Percentiles rank a stretch among this genome's conserved stretches.
Evolutionary conservation across 2,888 invertebrate genomes (phyloP).

Genomic region (Dryomyza anilis): DNA sequence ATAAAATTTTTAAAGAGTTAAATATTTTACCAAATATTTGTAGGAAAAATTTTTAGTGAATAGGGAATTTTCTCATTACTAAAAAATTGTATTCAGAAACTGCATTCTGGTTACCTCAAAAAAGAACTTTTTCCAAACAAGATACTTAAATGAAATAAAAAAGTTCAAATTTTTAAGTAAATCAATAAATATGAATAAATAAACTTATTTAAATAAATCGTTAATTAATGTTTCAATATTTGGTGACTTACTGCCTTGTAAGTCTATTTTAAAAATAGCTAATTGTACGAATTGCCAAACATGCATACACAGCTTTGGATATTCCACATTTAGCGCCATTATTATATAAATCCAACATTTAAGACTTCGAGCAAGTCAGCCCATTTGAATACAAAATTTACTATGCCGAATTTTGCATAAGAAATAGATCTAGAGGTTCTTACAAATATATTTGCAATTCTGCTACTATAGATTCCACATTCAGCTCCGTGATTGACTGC

Average conservation of each 20-base stretch:
- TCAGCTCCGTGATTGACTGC: slow-evolving; percentile 13
- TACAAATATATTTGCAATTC: slow-evolving; percentile 31
- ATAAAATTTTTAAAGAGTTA: too few species aligned
- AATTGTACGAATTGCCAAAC: slow-evolving; percentile 32
- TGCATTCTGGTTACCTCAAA: too few species aligned
- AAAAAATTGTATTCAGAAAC: too few species aligned
- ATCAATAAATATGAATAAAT: too few species aligned
- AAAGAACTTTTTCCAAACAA: too few species aligned
- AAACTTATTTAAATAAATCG: slow-evolving; percentile 22
- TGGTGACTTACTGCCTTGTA: slow-evolving; percentile 8
- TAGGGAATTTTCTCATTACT: too few species aligned
- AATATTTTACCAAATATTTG: too few species aligned
- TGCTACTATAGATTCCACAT: slow-evolving; percentile 7
- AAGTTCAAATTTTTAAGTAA: too few species aligned
- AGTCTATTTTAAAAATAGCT: slow-evolving; percentile 29
- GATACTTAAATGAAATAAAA: too few species aligned
- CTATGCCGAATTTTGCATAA: slow-evolving; percentile 29
- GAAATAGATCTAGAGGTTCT: neutral
- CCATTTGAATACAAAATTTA: slow-evolving; percentile 20
- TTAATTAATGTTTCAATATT: slow-evolving; percentile 25
- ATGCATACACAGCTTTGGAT: slow-evolving; percentile 24
- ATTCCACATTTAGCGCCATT: slow-evolving; percentile 23
- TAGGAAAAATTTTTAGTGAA: too few species aligned
- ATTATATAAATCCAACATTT: slow-evolving; percentile 24
- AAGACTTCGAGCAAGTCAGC: slow-evolving; percentile 24